These are phyloP conservation scores for Falcaria lacertinaria DNA, from an alignment of 2,888 invertebrate species.

Conservation along the genomic window DNA sequence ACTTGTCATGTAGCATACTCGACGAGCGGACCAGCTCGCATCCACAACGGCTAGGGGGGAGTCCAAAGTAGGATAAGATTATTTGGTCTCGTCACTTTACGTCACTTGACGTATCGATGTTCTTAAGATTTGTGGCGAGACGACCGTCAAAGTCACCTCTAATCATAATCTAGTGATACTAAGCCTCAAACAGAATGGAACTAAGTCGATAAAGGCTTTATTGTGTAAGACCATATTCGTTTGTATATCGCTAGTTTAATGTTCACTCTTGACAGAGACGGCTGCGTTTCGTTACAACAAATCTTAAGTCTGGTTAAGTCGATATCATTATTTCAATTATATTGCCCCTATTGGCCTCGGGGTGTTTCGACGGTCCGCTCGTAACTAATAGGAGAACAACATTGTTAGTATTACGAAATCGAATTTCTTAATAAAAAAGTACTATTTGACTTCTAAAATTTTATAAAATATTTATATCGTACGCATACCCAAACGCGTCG, in stretches of 20 bases:
- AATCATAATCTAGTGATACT: too few species aligned
- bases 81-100: too few species aligned
- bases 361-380: conserved; percentile 17
- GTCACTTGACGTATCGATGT: too few species aligned
- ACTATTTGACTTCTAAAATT: conserved; percentile 64
- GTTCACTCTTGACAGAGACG: too few species aligned
- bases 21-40: conserved; percentile 24
- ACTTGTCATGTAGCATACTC: conserved; percentile 43
- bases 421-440: conserved; percentile 55
- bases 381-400: conserved; percentile 32
- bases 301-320: neutral
- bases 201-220: too few species aligned
- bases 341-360: conserved; percentile 5
- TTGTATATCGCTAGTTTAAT: too few species aligned
- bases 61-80: conserved; percentile 6
- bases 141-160: too few species aligned
- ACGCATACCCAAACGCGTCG: conserved; percentile 52
- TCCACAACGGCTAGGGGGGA: conserved; percentile 13
- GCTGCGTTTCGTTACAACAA: neutral
- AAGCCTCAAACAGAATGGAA: too few species aligned
- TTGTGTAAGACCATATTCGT: too few species aligned
- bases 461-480: conserved; percentile 66
- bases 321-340: conserved; percentile 4
- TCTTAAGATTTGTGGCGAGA: too few species aligned
- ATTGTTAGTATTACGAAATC: conserved; percentile 62